Base-by-base conservation (phyloP, 2,797 vertebrate genomes). In the Gambelia wislizenii region DNA sequence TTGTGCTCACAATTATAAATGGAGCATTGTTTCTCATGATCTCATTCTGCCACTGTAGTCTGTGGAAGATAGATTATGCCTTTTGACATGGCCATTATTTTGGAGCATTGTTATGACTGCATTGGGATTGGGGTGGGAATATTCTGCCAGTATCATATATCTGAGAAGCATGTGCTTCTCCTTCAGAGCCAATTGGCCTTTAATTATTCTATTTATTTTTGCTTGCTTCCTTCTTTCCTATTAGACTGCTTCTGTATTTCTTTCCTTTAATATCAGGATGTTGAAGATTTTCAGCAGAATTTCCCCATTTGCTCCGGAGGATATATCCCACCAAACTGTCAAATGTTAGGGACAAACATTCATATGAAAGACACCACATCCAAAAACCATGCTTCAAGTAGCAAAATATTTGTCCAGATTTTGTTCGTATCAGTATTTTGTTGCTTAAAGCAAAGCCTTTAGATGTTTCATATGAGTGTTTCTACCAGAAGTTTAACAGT, bases 1-100 rank as follows among this genome's bases (percentile, higher is more conserved):
- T 30, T 74, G 6, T 84, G 22, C 33, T 72, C 69, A 84, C 80
- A 72, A 54, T 84, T 72, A 22, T 54, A 52, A 54, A 72, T 27
- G 5, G 83, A 22, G 6, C 49, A 12, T 54, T 75, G 27, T 42
- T 85, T 85, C 59, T 74, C 81, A 49, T 49, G 56, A 20, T 85
- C 72, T 59, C 52, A 56, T 39, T 85, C 74, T 75, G 52, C 27
- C 54, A 33, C 52, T 22, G 16, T 56, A 64, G 61, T 30, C 27
- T 7, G 39, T 33, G 61, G n/a, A 59, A 59, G 78, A 59, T 59
- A 80, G 54, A 80, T 80, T 56, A 36, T 80, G 54, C 52, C 78
- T 56, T 80, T 56, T 56, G 78, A 80, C n/a, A 59, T 39, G 80
- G 22, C 80, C 59, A 83, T 47, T 83, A 67, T 83, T 83, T 83